A percentile compares a stretch with the other conserved stretches of the same genome.
These are phyloP conservation scores for Tribolium freemani DNA, from an alignment of 2,888 invertebrate genomes.

Conservation along the genomic window DNA sequence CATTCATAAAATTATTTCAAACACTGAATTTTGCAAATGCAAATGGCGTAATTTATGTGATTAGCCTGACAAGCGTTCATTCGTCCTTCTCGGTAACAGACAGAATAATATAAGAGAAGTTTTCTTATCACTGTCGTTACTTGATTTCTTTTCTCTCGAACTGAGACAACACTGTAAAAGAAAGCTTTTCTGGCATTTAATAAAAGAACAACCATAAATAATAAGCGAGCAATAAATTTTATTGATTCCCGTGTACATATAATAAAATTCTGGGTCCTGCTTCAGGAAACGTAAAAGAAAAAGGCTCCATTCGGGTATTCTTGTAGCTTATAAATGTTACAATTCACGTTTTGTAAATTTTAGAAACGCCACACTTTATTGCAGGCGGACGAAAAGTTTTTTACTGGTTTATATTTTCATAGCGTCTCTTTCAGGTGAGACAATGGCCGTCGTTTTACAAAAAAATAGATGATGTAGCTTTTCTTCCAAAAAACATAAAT, in stretches of 20 bases:
- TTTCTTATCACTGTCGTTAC: not conserved
- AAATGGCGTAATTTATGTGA: not conserved
- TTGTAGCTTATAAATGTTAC: not conserved
- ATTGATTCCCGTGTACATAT: not conserved
- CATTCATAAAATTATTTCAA: slow-evolving; percentile 2
- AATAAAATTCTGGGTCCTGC: not conserved
- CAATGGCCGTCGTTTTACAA: too few species aligned
- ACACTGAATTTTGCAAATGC: not conserved
- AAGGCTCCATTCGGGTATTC: not conserved
- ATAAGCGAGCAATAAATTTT: not conserved
- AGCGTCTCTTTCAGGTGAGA: too few species aligned
- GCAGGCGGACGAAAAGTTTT: not conserved
- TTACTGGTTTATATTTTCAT: not conserved
- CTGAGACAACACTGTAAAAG: not conserved
- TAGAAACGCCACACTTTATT: not conserved
- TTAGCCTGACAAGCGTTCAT: not conserved
- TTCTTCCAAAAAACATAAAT: too few species aligned
- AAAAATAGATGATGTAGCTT: too few species aligned
- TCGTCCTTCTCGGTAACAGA: not conserved
- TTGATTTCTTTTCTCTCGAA: not conserved
- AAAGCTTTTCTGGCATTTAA: not conserved
- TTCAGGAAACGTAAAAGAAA: not conserved
- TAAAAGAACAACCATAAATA: not conserved
- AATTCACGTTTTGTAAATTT: not conserved
- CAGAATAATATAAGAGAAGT: not conserved